A percentile compares a stretch with the other conserved stretches of the same genome.
phyloP scores from a whole-genome alignment of 2,113 vertebrate species.

The Nipponia nippon region DNA sequence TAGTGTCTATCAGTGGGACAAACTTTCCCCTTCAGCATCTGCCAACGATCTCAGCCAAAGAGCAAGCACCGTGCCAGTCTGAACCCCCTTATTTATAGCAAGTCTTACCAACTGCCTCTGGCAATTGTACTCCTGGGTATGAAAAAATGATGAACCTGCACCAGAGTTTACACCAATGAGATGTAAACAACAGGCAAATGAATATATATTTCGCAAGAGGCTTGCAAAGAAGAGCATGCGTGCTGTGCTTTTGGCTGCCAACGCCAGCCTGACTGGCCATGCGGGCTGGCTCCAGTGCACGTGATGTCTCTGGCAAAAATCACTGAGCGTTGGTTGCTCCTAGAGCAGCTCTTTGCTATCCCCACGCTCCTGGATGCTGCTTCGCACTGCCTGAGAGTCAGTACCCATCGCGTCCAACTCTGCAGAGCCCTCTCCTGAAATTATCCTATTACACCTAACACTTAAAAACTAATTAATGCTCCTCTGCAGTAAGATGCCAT shows the following conservation, averaged over 20 bases:
- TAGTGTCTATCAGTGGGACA: not conserved
- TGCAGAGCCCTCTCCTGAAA: not conserved
- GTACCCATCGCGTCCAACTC: fast-evolving
- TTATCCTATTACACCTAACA: not conserved
- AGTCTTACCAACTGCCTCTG: not conserved
- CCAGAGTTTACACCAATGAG: not conserved
- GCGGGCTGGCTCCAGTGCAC: fast-evolving
- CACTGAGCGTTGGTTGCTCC: fast-evolving
- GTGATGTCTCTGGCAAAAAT: fast-evolving
- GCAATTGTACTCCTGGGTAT: not conserved
- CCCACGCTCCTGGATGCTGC: not conserved
- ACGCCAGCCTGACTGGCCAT: fast-evolving
- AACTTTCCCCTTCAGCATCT: not conserved
- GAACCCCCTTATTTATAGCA: not conserved
- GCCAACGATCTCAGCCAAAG: not conserved
- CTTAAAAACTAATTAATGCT: conserved; percentile 13
- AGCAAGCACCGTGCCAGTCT: not conserved
- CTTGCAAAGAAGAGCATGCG: fast-evolving
- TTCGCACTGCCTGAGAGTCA: fast-evolving
- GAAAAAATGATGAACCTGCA: not conserved
- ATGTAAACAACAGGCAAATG: not conserved
- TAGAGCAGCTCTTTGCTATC: not conserved
- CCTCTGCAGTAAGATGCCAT: not conserved
- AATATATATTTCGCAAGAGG: not conserved
- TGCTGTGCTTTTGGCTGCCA: not conserved